Evolutionary conservation across 2,113 vertebrate genomes (phyloP).

Genomic region (Myrmecophaga tridactyla): DNA sequence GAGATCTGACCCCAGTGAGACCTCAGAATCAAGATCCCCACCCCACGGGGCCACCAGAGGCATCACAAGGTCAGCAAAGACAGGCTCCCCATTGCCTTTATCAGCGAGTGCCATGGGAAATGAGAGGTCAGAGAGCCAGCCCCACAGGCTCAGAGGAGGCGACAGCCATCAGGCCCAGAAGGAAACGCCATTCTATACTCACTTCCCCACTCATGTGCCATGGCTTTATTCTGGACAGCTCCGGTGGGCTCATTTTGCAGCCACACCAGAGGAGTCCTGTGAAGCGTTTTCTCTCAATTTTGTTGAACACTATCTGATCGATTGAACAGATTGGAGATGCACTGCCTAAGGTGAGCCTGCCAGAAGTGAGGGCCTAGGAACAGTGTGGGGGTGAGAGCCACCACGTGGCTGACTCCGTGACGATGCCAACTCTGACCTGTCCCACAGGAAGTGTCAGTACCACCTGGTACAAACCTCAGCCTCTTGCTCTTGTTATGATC

Average conservation of each 20-base stretch:
- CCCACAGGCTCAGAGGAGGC: neutral
- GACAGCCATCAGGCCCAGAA: neutral
- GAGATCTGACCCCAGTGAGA: neutral
- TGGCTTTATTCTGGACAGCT: neutral
- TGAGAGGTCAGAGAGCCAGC: neutral
- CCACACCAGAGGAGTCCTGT: fast-evolving
- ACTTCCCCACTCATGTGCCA: fast-evolving
- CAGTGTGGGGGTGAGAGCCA: fast-evolving
- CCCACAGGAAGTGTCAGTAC: neutral
- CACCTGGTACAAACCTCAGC: fast-evolving
- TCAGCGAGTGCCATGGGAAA: neutral
- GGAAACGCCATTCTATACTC: neutral
- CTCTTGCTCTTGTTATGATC: neutral
- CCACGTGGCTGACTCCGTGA: fast-evolving
- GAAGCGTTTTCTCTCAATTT: neutral
- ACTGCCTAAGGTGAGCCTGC: neutral
- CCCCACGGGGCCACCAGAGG: neutral
- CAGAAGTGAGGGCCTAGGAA: neutral
- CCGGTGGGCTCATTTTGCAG: fast-evolving
- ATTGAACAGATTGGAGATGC: neutral
- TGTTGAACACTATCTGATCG: neutral
- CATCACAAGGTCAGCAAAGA: neutral
- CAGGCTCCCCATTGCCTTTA: neutral
- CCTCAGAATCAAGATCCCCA: too few species aligned
- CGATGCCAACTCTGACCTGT: too few species aligned